phyloP scores from a whole-genome alignment of 2,113 vertebrate genomes.

The Clupea harengus region DNA sequence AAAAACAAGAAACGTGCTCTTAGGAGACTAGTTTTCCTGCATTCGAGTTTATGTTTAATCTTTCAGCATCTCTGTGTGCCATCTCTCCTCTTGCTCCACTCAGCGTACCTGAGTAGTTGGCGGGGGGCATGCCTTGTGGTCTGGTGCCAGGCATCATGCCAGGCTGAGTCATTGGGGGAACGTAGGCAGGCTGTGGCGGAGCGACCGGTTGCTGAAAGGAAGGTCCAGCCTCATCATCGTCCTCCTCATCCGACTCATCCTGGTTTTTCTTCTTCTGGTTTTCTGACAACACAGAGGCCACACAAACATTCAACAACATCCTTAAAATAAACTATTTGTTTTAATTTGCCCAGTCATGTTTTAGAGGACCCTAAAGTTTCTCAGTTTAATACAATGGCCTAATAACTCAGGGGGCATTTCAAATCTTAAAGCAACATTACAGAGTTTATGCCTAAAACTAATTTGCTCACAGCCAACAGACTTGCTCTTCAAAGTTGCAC shows the following conservation, averaged over 20 bases:
- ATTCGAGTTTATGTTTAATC: background rate
- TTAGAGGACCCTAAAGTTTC: no score
- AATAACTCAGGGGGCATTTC: no score
- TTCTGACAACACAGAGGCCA: conserved; percentile 64
- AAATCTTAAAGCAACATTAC: no score
- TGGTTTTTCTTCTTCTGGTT: conserved; percentile 94
- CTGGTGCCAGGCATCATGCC: conserved; percentile 84
- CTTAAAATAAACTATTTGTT: no score
- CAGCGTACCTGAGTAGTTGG: conserved; percentile 68
- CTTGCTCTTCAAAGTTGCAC: no score
- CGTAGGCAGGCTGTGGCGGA: conserved; percentile 84
- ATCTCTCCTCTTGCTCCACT: background rate
- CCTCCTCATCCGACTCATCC: conserved; percentile 94
- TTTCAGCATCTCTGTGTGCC: background rate
- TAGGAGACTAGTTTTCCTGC: background rate
- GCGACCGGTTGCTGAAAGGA: conserved; percentile 84
- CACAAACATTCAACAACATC: background rate
- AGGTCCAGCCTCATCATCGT: conserved; percentile 89
- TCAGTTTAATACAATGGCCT: no score
- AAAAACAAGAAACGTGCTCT: background rate
- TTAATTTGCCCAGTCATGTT: no score
- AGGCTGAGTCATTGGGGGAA: conserved; percentile 87
- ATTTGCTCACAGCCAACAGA: no score
- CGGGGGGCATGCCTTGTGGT: conserved; percentile 86
- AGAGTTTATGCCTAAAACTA: no score